Evolutionary conservation across 2,888 invertebrate species (phyloP), one percentile per base, ranked within the genome.

Genomic region (Patella depressa): DNA sequence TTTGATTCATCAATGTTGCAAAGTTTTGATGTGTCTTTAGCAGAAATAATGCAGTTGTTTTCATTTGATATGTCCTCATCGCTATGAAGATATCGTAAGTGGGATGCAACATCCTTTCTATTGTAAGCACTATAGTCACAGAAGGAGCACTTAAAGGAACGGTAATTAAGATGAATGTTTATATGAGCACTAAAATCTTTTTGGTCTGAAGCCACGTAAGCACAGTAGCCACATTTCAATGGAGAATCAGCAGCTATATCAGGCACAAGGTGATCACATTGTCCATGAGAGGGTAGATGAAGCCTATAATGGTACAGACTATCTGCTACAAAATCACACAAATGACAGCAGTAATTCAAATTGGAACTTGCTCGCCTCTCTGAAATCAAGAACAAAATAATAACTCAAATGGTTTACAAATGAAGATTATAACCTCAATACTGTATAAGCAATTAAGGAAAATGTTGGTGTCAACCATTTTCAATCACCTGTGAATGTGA

Each of bases 221-320:
- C 76, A 78, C 88, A 88, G 77, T 83, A 86, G 1, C 86, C 85
- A 80, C 88, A 88, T 70, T 83, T 81, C 65, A 85, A 76, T 34
- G 83, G 82, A 3, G 85, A 83, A 34, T 84, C 83, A 12, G 78
- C 78, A 55, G 81, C 77, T 0, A 80, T 55, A n/a, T 83, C 83
- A 24, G 75, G 80, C 29, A 81, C 78, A 24, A 84, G 79, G 57
- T 84, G 75, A 12, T 75, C 79, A 74, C 84, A 86, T 53, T 82
- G 82, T 53, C 79, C 76, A 71, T 87, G 87, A 7, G 59, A 72
- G 17, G 86, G 80, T 45, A 86, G 76, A 74, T 87, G 87, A 19
- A 85, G 82, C 9, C 87, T 81, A 75, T 81, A 87, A 34, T 85
- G 84, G 72, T 85, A 86, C 29, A 87, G 77, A 45, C 85, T 83